A percentile compares a stretch with the other conserved stretches of the same genome.
phyloP scores from a whole-genome alignment of 2,888 invertebrate genomes.

The Sarcophaga rosellei region DNA sequence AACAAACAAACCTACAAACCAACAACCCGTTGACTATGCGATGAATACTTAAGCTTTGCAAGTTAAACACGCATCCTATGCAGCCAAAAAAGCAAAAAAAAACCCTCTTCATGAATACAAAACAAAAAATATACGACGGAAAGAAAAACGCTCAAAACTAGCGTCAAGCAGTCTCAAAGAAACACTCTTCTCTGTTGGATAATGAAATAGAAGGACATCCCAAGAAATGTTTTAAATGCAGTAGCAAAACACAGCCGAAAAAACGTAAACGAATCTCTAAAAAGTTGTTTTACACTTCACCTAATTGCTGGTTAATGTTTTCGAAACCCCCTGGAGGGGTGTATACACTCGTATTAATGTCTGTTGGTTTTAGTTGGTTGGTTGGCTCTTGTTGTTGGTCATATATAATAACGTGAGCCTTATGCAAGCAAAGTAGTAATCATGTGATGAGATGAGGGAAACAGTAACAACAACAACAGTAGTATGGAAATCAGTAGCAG shows the following conservation, averaged over 20 bases:
- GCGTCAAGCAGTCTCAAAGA: conserved; percentile 66
- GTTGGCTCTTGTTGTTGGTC: conserved; percentile 1
- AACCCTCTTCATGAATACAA: not conserved
- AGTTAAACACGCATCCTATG: conserved; percentile 61
- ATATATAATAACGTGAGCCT: conserved; percentile 60
- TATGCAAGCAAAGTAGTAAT: conserved; percentile 65
- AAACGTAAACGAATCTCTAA: conserved; percentile 30
- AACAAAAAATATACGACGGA: not conserved
- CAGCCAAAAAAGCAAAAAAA: conserved; percentile 6
- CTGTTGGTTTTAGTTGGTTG: conserved; percentile 54
- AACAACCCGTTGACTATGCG: conserved; percentile 29
- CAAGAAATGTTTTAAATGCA: conserved; percentile 48
- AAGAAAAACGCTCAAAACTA: conserved; percentile 30
- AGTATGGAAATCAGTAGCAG: conserved; percentile 3
- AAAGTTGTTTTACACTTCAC: conserved; percentile 79
- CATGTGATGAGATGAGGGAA: conserved; percentile 59
- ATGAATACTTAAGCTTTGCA: not conserved
- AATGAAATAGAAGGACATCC: conserved; percentile 61
- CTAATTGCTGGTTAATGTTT: conserved; percentile 81
- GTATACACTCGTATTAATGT: conserved; percentile 37
- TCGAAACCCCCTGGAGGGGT: conserved; percentile 76
- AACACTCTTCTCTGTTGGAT: conserved; percentile 24
- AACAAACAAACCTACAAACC: conserved; percentile 47
- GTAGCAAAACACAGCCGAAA: conserved; percentile 22
- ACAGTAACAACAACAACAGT: conserved; percentile 5